These are phyloP conservation scores for Podarcis siculus DNA, from an alignment of 2,797 vertebrate genomes.

Conservation along the genomic window DNA sequence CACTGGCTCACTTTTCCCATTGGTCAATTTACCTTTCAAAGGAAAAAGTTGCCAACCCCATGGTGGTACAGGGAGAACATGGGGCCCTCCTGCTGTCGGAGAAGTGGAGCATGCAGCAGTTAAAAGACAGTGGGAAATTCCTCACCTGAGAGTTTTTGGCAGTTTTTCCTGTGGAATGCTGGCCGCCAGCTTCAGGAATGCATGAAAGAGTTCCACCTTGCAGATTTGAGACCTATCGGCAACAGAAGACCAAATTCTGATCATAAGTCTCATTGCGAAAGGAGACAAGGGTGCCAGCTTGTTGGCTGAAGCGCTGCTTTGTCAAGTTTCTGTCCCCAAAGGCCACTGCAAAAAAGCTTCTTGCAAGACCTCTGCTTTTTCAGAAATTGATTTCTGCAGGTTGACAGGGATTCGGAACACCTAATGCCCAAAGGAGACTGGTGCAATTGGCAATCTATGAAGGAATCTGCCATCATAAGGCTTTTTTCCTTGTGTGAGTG, in stretches of 20 bases:
- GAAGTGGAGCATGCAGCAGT: neutral
- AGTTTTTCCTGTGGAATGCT: slow-evolving; percentile 77
- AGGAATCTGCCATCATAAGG: too few relatives aligned
- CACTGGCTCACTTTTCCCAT: too few relatives aligned
- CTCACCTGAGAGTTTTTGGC: slow-evolving; percentile 89
- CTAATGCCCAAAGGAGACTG: neutral
- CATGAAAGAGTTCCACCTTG: slow-evolving; percentile 90
- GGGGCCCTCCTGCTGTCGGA: neutral
- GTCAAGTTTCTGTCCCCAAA: neutral
- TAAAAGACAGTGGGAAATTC: neutral
- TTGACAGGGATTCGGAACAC: neutral
- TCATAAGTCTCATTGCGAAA: neutral
- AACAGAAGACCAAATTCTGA: neutral
- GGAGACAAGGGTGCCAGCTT: neutral
- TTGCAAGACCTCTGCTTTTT: neutral
- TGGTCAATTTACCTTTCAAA: too few relatives aligned
- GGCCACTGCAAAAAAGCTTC: neutral
- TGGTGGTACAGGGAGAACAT: too few relatives aligned
- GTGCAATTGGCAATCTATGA: neutral
- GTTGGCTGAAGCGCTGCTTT: too few relatives aligned
- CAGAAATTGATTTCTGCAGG: neutral
- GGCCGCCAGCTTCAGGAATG: slow-evolving; percentile 84
- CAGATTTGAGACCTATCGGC: slow-evolving; percentile 87
- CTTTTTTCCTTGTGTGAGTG: neutral
- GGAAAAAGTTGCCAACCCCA: too few relatives aligned